phyloP scores from a whole-genome alignment of 2,113 vertebrate genomes.

The Sceloporus tristichus region DNA sequence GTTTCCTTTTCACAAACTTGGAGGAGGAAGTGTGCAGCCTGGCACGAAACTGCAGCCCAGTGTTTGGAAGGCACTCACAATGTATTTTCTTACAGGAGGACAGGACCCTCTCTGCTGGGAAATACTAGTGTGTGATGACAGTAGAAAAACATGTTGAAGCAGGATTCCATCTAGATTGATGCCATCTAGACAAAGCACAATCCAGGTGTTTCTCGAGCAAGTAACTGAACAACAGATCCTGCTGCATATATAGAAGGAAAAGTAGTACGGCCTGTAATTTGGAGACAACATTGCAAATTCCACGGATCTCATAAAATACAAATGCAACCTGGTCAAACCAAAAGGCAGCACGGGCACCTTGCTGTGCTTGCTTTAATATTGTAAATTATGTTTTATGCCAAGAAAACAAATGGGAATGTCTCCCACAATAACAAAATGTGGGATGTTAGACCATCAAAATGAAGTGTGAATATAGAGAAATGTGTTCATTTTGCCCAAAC shows the following conservation, averaged over 20 bases:
- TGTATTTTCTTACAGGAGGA: neutral
- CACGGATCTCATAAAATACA: neutral
- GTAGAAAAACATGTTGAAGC: neutral
- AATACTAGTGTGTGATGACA: neutral
- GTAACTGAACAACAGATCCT: neutral
- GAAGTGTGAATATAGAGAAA: no score
- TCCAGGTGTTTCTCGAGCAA: neutral
- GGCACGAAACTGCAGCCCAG: neutral
- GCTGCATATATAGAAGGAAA: no score
- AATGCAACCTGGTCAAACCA: neutral
- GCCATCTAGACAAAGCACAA: neutral
- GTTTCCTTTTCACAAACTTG: constrained; percentile 2
- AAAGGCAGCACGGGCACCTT: neutral
- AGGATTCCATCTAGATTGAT: neutral
- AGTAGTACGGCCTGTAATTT: neutral
- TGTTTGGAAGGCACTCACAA: neutral
- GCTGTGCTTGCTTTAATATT: no score
- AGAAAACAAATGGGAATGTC: no score
- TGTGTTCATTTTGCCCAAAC: neutral
- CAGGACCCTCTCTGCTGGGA: no score
- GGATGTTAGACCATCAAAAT: neutral
- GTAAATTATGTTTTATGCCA: neutral
- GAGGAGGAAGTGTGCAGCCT: neutral
- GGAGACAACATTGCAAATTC: neutral
- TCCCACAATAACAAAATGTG: neutral